Evolutionary conservation across 2,797 vertebrate species (phyloP), one percentile per base, ranked within the genome.

Genomic region (Artibeus jamaicensis): DNA sequence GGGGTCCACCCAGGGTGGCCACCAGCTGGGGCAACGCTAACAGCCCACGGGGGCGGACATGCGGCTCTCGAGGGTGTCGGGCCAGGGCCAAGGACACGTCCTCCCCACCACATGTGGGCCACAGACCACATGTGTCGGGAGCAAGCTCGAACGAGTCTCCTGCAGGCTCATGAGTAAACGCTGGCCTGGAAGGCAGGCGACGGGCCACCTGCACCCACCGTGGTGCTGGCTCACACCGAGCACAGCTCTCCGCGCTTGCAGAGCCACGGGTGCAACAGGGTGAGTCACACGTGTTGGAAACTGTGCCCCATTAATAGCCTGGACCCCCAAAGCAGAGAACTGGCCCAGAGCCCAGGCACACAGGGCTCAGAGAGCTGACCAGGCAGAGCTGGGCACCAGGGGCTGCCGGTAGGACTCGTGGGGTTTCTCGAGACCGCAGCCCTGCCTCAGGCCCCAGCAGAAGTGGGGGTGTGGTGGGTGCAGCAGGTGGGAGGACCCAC

Each of bases 21-120:
- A 1, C 39, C 2, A 6, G 22, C 34, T 37, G 0, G 0, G 7
- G 11, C 22, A 6, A 14, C 10, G 0, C 5, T 7, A 42, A 15
- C 8, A 12, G 44, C 65, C 21, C 1, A n/a, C 1, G 18, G 29
- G 29, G 12, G 50, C 3, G 1, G 71, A 22, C 2, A 0, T 1
- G 42, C 0, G 29, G 3, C 0, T 0, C 0, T 21, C 21, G 4
- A 15, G 46, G 44, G 37, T 4, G 2, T 2, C 5, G 3, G 77
- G 5, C 65, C 1, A 2, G 15, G 22, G 37, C 34, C 68, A 19
- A 14, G 34, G 42, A 57, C 29, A n/a, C 29, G 1, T 3, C 3
- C 76, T 16, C 77, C 78, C 32, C 37, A 3, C 24, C 10, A 0
- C 0, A 34, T 9, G 12, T 11, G 32, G 57, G 57, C 57, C 10